phyloP scores from a whole-genome alignment of 2,888 invertebrate genomes.

The Hymenopus coronatus region DNA sequence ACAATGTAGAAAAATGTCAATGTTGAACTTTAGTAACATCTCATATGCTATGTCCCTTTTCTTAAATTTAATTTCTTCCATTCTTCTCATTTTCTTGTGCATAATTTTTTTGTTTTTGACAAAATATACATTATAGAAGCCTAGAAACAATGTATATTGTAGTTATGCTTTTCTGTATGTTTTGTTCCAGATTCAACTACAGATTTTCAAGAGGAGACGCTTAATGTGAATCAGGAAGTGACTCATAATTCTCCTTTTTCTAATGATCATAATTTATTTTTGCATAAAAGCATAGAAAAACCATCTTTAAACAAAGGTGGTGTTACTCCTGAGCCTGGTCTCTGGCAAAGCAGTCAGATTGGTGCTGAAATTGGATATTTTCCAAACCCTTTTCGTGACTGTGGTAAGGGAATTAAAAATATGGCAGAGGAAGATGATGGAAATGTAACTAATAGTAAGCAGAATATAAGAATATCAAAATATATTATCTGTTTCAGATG shows the following conservation, averaged over 20 bases:
- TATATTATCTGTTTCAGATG: too few species aligned
- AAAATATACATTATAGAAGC: too few species aligned
- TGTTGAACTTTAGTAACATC: too few species aligned
- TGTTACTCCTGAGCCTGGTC: neutral
- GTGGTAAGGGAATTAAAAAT: neutral
- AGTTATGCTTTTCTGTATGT: neutral
- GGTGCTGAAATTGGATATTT: neutral
- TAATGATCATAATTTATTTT: neutral
- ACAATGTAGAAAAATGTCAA: too few species aligned
- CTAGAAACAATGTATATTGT: neutral
- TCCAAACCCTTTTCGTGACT: neutral
- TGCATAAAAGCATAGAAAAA: neutral
- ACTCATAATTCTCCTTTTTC: neutral
- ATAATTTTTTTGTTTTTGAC: too few species aligned
- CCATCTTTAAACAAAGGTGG: neutral
- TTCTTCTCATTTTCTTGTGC: too few species aligned
- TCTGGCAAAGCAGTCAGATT: neutral
- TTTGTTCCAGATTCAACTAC: conserved; percentile 15
- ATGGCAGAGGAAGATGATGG: neutral
- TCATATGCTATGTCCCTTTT: too few species aligned
- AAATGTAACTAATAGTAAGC: neutral
- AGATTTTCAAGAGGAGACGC: neutral
- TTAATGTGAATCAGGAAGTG: neutral
- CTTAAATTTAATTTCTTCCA: too few species aligned
- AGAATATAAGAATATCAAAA: neutral